phyloP scores from a whole-genome alignment of 2,797 vertebrate genomes.

The Choloepus didactylus region DNA sequence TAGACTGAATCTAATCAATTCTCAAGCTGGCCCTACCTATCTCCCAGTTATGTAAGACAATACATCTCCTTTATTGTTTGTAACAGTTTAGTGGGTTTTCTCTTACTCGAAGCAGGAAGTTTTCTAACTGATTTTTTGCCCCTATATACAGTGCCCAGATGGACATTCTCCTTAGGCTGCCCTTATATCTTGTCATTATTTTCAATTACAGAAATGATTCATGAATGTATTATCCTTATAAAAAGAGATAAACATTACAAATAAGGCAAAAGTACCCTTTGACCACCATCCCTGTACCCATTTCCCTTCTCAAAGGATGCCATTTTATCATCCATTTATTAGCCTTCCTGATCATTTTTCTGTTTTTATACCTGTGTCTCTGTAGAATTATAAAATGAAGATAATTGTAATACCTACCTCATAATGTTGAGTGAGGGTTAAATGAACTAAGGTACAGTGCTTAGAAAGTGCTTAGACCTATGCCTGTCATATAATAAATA shows the following conservation, averaged over 20 bases:
- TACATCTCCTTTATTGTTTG: slow-evolving; percentile 23
- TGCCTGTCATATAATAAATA: slow-evolving; percentile 50
- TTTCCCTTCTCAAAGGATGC: not conserved
- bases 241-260: slow-evolving; percentile 11
- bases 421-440: slow-evolving; percentile 58
- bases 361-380: slow-evolving; percentile 43
- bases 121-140: slow-evolving; percentile 46
- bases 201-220: slow-evolving; percentile 30
- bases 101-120: not conserved
- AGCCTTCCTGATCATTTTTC: not conserved
- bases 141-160: not conserved
- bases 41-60: slow-evolving; percentile 37
- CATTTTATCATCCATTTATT: not conserved
- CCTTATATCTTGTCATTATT: not conserved
- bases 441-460: not conserved
- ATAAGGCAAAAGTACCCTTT: not conserved
- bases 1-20: slow-evolving; percentile 57
- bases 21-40: slow-evolving; percentile 23
- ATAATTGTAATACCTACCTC: slow-evolving; percentile 66
- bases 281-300: not conserved
- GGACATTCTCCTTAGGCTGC: not conserved
- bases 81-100: not conserved
- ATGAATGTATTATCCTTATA: slow-evolving; percentile 15
- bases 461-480: slow-evolving; percentile 45
- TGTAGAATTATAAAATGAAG: slow-evolving; percentile 11